phyloP scores from a whole-genome alignment of 2,113 vertebrate genomes.

The Nycticryphes semicollaris region DNA sequence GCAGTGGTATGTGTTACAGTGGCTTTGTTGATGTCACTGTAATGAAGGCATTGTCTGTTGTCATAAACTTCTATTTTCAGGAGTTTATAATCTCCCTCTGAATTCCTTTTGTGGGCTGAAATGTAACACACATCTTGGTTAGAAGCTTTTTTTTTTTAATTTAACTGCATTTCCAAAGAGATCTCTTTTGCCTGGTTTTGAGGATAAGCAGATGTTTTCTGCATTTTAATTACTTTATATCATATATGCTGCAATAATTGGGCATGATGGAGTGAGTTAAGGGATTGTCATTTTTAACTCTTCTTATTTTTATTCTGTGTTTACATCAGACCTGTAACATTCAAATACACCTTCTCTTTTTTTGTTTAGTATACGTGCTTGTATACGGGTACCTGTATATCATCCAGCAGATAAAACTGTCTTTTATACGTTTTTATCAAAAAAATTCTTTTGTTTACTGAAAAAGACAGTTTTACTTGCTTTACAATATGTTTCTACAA shows the following conservation, averaged over 20 bases:
- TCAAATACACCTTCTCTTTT: slow-evolving; percentile 11
- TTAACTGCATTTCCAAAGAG: slow-evolving; percentile 71
- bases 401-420: slow-evolving; percentile 57
- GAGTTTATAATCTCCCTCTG: slow-evolving; percentile 9
- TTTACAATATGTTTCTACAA: slow-evolving; percentile 39
- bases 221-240: background rate
- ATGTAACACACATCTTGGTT: background rate
- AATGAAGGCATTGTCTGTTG: background rate
- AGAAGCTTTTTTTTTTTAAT: background rate
- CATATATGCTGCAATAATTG: slow-evolving; percentile 68
- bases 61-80: slow-evolving; percentile 20
- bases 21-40: background rate
- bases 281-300: slow-evolving; percentile 54
- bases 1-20: background rate
- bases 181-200: slow-evolving; percentile 39
- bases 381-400: slow-evolving; percentile 52
- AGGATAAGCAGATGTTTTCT: slow-evolving; percentile 20
- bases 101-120: slow-evolving; percentile 20
- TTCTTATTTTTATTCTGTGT: slow-evolving; percentile 42
- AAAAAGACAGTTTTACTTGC: slow-evolving; percentile 51
- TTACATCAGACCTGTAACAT: slow-evolving; percentile 40
- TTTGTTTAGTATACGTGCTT: slow-evolving; percentile 42
- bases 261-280: slow-evolving; percentile 34
- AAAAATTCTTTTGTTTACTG: slow-evolving; percentile 56
- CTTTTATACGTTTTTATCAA: slow-evolving; percentile 57